A percentile compares a stretch with the other conserved stretches of the same genome.
These are phyloP conservation scores for Apodemus sylvaticus DNA, from an alignment of 2,113 vertebrate genomes.

Conservation along the genomic window DNA sequence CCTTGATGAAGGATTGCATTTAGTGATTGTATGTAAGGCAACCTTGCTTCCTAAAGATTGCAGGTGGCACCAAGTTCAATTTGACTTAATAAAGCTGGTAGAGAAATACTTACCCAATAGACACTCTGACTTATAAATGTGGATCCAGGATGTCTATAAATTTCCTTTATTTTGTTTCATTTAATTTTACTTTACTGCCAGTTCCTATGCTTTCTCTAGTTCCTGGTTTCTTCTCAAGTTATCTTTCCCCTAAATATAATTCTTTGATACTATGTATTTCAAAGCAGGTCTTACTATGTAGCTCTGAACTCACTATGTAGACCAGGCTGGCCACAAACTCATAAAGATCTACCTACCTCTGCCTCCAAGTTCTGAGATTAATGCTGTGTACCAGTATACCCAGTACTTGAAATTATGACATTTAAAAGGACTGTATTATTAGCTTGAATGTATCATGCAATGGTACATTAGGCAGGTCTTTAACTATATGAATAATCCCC, in stretches of 20 bases:
- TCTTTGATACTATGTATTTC: not conserved
- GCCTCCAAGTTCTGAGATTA: not conserved
- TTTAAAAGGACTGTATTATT: not conserved
- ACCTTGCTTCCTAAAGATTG: slow-evolving; percentile 31
- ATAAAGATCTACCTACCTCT: not conserved
- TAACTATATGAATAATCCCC: not conserved
- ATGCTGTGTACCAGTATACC: not conserved
- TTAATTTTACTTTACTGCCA: not conserved
- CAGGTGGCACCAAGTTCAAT: not conserved
- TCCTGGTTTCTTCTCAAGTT: not conserved
- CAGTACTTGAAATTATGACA: not conserved
- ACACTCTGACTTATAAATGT: not conserved
- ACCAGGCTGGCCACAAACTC: not conserved
- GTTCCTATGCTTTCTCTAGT: not conserved
- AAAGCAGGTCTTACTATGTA: not conserved
- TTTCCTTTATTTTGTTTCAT: not conserved
- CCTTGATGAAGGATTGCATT: slow-evolving; percentile 84
- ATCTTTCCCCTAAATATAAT: not conserved
- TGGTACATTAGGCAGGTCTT: not conserved
- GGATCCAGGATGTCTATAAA: not conserved
- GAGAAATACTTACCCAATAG: not conserved
- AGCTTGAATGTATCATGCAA: not conserved
- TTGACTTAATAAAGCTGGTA: not conserved
- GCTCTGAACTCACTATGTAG: not conserved
- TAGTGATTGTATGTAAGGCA: slow-evolving; percentile 72